Base-by-base conservation (phyloP, 2,797 vertebrate species). In the Chrysocyon brachyurus region DNA sequence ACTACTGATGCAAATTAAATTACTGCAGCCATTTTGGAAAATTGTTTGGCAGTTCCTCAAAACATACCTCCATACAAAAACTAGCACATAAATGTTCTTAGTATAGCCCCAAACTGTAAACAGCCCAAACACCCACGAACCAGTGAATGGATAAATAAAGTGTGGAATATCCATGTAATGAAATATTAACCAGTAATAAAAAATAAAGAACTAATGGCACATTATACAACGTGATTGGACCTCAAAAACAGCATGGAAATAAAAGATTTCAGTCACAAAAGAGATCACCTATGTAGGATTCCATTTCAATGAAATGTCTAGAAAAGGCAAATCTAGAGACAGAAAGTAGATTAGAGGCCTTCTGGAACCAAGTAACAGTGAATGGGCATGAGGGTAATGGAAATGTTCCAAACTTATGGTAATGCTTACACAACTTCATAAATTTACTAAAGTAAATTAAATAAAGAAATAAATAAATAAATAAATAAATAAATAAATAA, bases 1-100 rank as follows among this genome's bases (percentile, higher is more conserved):
- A 31, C 40, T 68, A 86, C 36, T 96, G 75, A 28, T 64, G 10
- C 49, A 54, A 84, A 89, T 61, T 81, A 91, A 95, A 93, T 84
- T 4, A 81, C 24, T 88, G 31, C 3, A 36, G 49, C 49, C 75
- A 83, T 88, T 82, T n/a, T 31, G 24, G 73, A 91, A 91, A 94
- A 56, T 6, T 73, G 31, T 88, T 57, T n/a, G 33, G 83, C 19
- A 77, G 63, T 26, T 96, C 15, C 33, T 91, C 33, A 86, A 90
- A 93, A 84, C 16, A 87, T 31, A 31, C 5, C 73, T 40, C 11
- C 16, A 68, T 28, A 86, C 66, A 94, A 90, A 96, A 61, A 82
- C 24, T 36, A 90, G 46, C 19, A 90, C 12, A 12, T 33, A n/a
- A 70, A 88, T 79, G 33, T 68, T 85, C 75, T 84, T 70, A 72